Conservation (phyloP, 1,140 invertebrate species). For the Melanaphis sacchari region DNA sequence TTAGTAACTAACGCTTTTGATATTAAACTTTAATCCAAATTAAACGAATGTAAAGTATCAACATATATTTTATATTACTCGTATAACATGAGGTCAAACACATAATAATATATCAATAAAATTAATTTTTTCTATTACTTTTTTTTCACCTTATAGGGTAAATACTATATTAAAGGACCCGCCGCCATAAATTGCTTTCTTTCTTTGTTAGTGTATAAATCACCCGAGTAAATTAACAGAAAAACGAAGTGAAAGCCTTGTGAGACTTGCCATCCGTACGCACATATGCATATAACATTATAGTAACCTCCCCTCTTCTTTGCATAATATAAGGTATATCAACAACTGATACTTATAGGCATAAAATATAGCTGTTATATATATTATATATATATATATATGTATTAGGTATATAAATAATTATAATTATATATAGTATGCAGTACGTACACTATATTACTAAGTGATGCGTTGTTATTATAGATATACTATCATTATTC, state of each 20-base stretch:
- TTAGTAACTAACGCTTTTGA: not conserved
- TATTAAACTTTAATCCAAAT: not conserved
- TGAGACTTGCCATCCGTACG: not conserved
- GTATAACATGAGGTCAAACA: not conserved
- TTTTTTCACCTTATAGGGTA: not conserved
- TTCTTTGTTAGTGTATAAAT: conserved; percentile 2
- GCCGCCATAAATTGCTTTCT: conserved; percentile 32
- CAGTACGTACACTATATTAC: not conserved
- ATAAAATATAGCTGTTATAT: not conserved
- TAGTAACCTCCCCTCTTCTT: not conserved
- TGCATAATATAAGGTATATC: not conserved
- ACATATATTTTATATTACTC: no score
- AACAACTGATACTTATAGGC: not conserved
- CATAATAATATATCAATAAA: not conserved
- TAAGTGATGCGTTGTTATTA: not conserved
- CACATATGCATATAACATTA: not conserved
- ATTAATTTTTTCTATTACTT: not conserved
- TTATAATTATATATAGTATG: not conserved
- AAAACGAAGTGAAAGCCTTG: conserved; percentile 37
- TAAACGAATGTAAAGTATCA: not conserved
- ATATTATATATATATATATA: not conserved
- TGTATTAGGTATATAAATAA: not conserved
- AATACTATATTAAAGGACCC: not conserved
- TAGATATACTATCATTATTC: not conserved
- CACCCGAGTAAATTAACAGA: conserved; percentile 27